A percentile compares a stretch with the other conserved stretches of the same genome.
These are phyloP conservation scores for Nannoperca australis DNA, from an alignment of 2,797 vertebrate genomes.

Conservation along the genomic window DNA sequence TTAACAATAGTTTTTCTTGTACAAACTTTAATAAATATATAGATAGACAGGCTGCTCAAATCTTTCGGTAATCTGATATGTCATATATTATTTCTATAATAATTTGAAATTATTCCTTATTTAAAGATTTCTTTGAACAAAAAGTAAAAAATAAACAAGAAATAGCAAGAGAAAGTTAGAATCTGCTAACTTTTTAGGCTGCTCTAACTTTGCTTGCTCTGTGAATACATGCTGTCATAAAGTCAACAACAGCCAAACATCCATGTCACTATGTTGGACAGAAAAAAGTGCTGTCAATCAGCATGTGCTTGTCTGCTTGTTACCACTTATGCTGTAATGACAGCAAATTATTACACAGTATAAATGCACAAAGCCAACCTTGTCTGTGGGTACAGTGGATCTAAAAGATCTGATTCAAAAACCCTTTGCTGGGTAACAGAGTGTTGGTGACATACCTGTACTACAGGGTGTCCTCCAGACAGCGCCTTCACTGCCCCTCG, in stretches of 20 bases:
- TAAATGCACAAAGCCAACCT: slow-evolving; percentile 30
- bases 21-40: not conserved
- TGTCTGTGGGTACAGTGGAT: slow-evolving; percentile 1
- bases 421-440: not conserved
- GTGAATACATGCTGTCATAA: slow-evolving; percentile 46
- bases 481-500: slow-evolving; percentile 97
- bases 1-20: not conserved
- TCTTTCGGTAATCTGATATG: not conserved
- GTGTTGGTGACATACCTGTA: slow-evolving; percentile 88
- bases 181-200: too few species aligned
- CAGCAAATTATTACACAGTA: slow-evolving; percentile 33
- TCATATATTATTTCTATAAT: not conserved
- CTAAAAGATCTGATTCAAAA: slow-evolving; percentile 2
- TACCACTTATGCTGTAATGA: slow-evolving; percentile 53
- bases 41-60: not conserved
- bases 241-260: slow-evolving; percentile 26
- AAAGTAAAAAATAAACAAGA: not conserved
- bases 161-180: not conserved
- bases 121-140: not conserved
- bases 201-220: slow-evolving; percentile 19
- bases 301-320: slow-evolving; percentile 30
- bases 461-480: slow-evolving; percentile 94
- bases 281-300: slow-evolving; percentile 33
- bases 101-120: not conserved
- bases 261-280: slow-evolving; percentile 35